Percentiles rank a stretch among this genome's conserved stretches.
Conservation (phyloP, 92 coral and sea anemone species). For the Porites lobata region DNA sequence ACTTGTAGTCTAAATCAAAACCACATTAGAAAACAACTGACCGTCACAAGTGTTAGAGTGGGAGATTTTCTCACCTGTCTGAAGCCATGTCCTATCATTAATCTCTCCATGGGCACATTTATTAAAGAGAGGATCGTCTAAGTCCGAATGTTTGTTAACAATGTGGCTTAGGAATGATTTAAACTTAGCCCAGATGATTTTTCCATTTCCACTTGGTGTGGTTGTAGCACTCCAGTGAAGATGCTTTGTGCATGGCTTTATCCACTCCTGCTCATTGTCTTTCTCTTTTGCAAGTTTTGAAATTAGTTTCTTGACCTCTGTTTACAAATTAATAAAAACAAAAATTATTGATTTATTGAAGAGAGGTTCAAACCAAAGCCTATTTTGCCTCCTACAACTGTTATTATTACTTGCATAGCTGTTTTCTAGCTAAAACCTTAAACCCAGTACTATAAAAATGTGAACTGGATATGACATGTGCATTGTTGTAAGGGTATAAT, state of each 20-base stretch:
- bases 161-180: conserved; percentile 45
- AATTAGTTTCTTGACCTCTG: conserved; percentile 23
- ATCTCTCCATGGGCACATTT: conserved; percentile 26
- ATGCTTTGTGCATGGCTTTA: conserved; percentile 39
- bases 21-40: neutral
- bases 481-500: conserved; percentile 4
- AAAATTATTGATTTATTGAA: conserved; percentile 15
- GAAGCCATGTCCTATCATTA: conserved; percentile 37
- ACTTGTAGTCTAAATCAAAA: neutral
- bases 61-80: conserved; percentile 18
- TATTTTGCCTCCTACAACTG: conserved; percentile 6
- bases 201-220: conserved; percentile 36
- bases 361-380: conserved; percentile 2
- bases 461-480: conserved; percentile 7
- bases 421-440: neutral
- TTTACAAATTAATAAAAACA: conserved; percentile 10
- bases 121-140: neutral
- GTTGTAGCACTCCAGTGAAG: conserved; percentile 41
- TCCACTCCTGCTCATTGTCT: conserved; percentile 26
- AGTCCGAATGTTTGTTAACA: conserved; percentile 24
- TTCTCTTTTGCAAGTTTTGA: conserved; percentile 22
- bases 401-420: conserved; percentile 5
- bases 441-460: conserved; percentile 8
- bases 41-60: conserved; percentile 12
- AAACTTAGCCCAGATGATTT: conserved; percentile 47